phyloP scores from a whole-genome alignment of 2,113 vertebrate species.

The Picathartes gymnocephalus region DNA sequence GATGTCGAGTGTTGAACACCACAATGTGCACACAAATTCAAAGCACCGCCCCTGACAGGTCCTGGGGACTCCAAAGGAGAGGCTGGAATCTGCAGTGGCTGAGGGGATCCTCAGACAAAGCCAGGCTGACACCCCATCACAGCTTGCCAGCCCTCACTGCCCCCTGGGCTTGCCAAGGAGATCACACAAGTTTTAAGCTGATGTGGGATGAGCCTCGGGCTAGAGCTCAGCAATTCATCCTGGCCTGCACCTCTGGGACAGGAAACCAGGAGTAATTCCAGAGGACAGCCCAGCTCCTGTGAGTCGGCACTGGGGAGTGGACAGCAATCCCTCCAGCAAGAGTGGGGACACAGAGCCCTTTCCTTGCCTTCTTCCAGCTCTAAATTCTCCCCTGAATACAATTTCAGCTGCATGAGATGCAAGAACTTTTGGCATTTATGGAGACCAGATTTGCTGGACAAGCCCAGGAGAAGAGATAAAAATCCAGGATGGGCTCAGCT shows the following conservation, averaged over 20 bases:
- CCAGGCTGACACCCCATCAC: not conserved
- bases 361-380: not conserved
- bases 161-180: not conserved
- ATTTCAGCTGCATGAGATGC: not conserved
- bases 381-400: not conserved
- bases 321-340: not conserved
- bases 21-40: fast-evolving
- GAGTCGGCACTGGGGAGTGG: not conserved
- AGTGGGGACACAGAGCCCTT: not conserved
- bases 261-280: not conserved
- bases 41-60: not conserved
- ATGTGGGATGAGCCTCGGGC: not conserved
- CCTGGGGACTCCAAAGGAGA: not conserved
- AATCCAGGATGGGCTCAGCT: not conserved
- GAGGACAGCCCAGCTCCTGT: not conserved
- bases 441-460: not conserved
- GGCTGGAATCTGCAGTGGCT: fast-evolving
- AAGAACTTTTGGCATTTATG: not conserved
- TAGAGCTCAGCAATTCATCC: not conserved
- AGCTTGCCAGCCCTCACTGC: not conserved
- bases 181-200: not conserved
- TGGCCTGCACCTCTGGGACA: not conserved
- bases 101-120: not conserved
- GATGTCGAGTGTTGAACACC: not conserved
- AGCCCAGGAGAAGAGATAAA: not conserved